These are phyloP conservation scores for Peromyscus nudipes DNA, from an alignment of 2,797 vertebrate species.

Conservation along the genomic window DNA sequence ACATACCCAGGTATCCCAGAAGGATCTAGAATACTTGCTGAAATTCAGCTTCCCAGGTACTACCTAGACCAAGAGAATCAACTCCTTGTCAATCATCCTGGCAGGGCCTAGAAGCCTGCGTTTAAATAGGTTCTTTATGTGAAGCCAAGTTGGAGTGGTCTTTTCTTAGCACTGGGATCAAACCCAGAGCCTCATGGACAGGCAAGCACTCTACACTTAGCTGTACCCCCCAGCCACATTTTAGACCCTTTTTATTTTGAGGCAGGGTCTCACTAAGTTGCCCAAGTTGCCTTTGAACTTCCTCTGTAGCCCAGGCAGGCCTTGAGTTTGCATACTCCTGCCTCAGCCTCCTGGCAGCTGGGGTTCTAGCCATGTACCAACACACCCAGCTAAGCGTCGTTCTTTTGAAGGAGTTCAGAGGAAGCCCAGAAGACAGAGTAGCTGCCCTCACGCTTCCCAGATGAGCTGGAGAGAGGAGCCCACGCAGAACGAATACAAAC, in stretches of 20 bases:
- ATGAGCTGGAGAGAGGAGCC: neutral
- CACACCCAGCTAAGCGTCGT: neutral
- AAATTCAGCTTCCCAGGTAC: slow-evolving; percentile 10
- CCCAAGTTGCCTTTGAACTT: neutral
- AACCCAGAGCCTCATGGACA: neutral
- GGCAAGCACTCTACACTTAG: neutral
- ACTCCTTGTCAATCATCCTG: neutral
- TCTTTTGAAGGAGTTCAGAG: neutral
- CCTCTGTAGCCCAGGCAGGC: neutral
- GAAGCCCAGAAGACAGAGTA: neutral
- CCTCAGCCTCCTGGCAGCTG: neutral
- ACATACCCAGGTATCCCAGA: neutral
- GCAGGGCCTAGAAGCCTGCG: neutral
- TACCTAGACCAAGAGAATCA: neutral
- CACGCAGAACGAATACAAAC: neutral
- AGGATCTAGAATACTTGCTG: neutral
- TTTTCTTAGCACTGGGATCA: neutral
- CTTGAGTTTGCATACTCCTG: neutral
- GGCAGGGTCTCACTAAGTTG: neutral
- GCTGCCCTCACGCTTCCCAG: neutral
- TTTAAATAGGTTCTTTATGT: neutral
- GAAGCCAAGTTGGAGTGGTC: neutral
- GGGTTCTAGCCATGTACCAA: too few species aligned
- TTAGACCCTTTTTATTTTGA: neutral
- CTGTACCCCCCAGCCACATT: neutral